Evolutionary conservation across 1,140 invertebrate genomes (phyloP).

Genomic region (Musca domestica): DNA sequence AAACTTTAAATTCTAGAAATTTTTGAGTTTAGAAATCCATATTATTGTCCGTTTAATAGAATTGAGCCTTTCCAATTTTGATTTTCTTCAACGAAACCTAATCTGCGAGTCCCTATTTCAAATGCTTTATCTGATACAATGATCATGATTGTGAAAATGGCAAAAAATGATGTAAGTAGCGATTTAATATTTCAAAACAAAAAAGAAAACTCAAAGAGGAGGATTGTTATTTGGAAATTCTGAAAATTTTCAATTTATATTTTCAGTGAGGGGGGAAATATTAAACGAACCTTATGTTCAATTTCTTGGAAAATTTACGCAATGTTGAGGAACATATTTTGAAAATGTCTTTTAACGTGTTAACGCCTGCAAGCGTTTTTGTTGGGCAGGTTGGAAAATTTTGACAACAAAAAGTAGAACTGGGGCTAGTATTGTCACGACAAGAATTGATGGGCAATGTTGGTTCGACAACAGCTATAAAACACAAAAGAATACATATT

Average conservation of each 20-base stretch:
- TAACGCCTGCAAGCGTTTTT: neutral
- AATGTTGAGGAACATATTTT: constrained; percentile 26
- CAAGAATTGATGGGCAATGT: too few relatives aligned
- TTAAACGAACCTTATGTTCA: constrained; percentile 25
- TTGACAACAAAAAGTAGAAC: neutral
- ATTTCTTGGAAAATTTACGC: constrained; percentile 22
- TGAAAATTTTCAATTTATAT: too few relatives aligned
- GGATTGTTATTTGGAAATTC: too few relatives aligned
- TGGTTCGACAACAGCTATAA: too few relatives aligned
- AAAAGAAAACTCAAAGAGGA: neutral
- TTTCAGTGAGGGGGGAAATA: neutral
- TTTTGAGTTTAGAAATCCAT: too few relatives aligned
- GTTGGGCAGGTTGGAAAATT: neutral
- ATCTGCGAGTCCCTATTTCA: too few relatives aligned
- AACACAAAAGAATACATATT: too few relatives aligned
- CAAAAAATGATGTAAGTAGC: neutral
- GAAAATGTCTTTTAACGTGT: constrained; percentile 13
- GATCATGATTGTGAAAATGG: constrained; percentile 2
- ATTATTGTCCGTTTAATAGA: too few relatives aligned
- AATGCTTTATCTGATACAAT: too few relatives aligned
- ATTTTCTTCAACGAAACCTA: too few relatives aligned
- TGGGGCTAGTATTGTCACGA: neutral
- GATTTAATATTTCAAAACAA: neutral
- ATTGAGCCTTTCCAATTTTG: too few relatives aligned
- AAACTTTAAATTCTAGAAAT: too few relatives aligned